phyloP scores from a whole-genome alignment of 2,797 vertebrate genomes.

The Carcharodon carcharias region DNA sequence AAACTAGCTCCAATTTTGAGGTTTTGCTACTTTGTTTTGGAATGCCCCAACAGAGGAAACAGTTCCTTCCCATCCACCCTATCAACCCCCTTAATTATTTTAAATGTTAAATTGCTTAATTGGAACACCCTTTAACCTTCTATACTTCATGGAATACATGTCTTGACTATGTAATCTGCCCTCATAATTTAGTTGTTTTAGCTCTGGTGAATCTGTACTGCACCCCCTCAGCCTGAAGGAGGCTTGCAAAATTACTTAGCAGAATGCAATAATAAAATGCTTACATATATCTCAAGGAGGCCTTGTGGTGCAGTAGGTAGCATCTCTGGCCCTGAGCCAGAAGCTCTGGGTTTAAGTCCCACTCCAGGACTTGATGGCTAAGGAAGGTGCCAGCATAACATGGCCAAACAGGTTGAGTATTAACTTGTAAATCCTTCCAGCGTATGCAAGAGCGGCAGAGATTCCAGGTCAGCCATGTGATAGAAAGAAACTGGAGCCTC shows the following conservation, averaged over 20 bases:
- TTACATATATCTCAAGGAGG: background rate
- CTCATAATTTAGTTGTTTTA: background rate
- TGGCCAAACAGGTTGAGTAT: too few relatives aligned
- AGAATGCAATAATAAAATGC: background rate
- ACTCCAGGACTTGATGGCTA: too few relatives aligned
- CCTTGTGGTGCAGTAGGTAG: too few relatives aligned
- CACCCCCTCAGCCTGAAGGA: background rate
- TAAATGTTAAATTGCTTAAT: background rate
- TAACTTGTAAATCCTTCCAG: too few relatives aligned
- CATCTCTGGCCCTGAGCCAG: too few relatives aligned
- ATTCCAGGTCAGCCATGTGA: too few relatives aligned
- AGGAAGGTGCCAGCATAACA: too few relatives aligned
- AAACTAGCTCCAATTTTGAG: background rate
- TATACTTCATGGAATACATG: background rate
- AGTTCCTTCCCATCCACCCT: background rate
- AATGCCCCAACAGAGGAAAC: background rate
- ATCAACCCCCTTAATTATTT: background rate
- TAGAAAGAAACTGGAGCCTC: too few relatives aligned
- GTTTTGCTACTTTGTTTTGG: background rate
- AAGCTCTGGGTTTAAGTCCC: too few relatives aligned
- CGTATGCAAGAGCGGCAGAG: too few relatives aligned
- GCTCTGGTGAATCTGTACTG: background rate
- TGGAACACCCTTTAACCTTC: background rate
- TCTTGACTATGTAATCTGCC: background rate
- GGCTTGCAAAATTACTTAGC: background rate